Evolutionary conservation across 2,888 invertebrate species (phyloP).

Genomic region (Taphrorychus bicolor): DNA sequence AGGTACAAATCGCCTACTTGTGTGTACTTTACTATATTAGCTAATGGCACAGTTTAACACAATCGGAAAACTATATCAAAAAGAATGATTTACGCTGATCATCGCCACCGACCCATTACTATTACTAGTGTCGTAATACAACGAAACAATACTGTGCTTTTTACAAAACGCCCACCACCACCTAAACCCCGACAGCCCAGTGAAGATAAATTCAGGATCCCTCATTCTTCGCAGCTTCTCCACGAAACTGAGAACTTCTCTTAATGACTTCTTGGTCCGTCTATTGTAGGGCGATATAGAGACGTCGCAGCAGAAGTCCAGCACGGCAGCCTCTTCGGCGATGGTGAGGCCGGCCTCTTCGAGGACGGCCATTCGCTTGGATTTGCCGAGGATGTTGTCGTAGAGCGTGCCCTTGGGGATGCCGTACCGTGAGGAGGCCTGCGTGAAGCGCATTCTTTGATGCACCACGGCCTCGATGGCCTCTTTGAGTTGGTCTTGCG

Average conservation of each 20-base stretch:
- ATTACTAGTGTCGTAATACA: conserved; percentile 61
- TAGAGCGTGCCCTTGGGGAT: conserved; percentile 81
- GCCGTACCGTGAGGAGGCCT: conserved; percentile 73
- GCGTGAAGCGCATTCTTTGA: conserved; percentile 79
- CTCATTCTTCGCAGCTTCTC: conserved; percentile 67
- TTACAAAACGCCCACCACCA: conserved; percentile 89
- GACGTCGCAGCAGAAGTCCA: conserved; percentile 78
- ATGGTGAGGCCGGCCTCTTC: conserved; percentile 71
- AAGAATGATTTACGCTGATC: background rate
- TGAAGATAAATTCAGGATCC: conserved; percentile 71
- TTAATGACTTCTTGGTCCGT: conserved; percentile 72
- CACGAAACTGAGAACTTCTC: conserved; percentile 70
- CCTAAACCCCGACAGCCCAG: conserved; percentile 74
- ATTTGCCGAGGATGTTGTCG: conserved; percentile 79
- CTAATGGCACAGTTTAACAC: no score
- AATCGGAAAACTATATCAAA: background rate
- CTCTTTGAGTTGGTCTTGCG: conserved; percentile 75
- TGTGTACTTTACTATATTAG: no score
- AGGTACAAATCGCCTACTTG: no score
- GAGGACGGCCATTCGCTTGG: conserved; percentile 76
- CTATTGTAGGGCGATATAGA: conserved; percentile 74
- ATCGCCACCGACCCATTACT: conserved; percentile 3
- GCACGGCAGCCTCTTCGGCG: conserved; percentile 69
- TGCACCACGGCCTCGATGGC: conserved; percentile 78
- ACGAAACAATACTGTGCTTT: conserved; percentile 76